Evolutionary conservation across 1,140 invertebrate genomes (phyloP).

Genomic region (Caligus rogercresseyi): DNA sequence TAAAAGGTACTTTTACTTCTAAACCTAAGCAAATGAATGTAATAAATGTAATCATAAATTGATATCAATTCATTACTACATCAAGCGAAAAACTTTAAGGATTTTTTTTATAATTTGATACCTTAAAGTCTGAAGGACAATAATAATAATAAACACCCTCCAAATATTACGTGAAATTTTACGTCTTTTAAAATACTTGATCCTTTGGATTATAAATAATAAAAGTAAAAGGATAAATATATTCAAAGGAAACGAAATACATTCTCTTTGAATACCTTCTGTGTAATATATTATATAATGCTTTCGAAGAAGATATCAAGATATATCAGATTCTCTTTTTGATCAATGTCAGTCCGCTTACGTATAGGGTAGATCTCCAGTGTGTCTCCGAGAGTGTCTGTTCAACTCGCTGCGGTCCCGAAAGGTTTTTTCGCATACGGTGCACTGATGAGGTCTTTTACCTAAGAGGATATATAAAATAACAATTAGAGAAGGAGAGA

Average conservation of each 20-base stretch:
- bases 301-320: neutral
- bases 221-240: neutral
- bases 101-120: too few species aligned
- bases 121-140: too few species aligned
- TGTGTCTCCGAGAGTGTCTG: slow-evolving; percentile 17
- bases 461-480: neutral
- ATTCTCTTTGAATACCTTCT: neutral
- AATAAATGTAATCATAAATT: too few species aligned
- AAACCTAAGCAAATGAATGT: too few species aligned
- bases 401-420: slow-evolving; percentile 19
- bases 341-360: slow-evolving; percentile 6
- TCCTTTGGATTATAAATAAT: neutral
- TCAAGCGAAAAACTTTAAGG: too few species aligned
- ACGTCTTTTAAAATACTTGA: too few species aligned
- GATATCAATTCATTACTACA: too few species aligned
- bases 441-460: slow-evolving; percentile 15
- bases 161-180: too few species aligned
- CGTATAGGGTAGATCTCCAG: slow-evolving; percentile 20
- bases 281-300: too few species aligned
- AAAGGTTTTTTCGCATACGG: slow-evolving; percentile 20
- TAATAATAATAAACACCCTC: too few species aligned
- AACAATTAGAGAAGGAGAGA: neutral
- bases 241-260: neutral
- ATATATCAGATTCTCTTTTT: neutral
- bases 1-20: too few species aligned